Evolutionary conservation across 2,888 invertebrate species (phyloP).

Genomic region (Ellobium chinense): DNA sequence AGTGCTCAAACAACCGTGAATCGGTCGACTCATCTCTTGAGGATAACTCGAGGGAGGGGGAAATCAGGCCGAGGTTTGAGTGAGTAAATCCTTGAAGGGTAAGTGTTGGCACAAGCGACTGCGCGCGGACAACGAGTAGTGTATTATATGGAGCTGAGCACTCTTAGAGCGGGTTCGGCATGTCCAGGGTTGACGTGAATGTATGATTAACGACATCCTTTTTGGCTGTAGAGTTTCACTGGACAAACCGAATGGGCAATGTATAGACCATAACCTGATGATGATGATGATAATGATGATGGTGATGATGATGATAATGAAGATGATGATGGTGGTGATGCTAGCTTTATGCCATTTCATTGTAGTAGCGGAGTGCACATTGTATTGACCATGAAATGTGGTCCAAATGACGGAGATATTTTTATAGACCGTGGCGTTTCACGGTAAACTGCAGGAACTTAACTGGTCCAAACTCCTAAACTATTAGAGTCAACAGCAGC

Average conservation of each 20-base stretch:
- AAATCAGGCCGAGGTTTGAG: not conserved
- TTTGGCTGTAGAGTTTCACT: too few relatives aligned
- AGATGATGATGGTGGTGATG: too few relatives aligned
- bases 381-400: too few relatives aligned
- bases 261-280: not conserved
- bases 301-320: not conserved
- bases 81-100: slow-evolving; percentile 23
- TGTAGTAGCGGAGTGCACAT: too few relatives aligned
- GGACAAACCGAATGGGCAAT: not conserved
- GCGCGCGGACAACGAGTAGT: not conserved
- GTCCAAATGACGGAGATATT: too few relatives aligned
- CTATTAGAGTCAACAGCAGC: too few relatives aligned
- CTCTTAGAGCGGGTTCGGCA: not conserved
- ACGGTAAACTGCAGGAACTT: too few relatives aligned
- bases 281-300: not conserved
- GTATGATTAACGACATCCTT: slow-evolving; percentile 8
- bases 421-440: too few relatives aligned
- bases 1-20: not conserved
- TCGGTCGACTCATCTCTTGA: slow-evolving; percentile 6
- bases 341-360: too few relatives aligned
- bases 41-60: not conserved
- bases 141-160: not conserved
- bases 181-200: not conserved
- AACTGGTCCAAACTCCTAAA: too few relatives aligned
- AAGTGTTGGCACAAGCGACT: slow-evolving; percentile 28